phyloP scores from a whole-genome alignment of 2,113 vertebrate genomes.

The Protobothrops flavoviridis region DNA sequence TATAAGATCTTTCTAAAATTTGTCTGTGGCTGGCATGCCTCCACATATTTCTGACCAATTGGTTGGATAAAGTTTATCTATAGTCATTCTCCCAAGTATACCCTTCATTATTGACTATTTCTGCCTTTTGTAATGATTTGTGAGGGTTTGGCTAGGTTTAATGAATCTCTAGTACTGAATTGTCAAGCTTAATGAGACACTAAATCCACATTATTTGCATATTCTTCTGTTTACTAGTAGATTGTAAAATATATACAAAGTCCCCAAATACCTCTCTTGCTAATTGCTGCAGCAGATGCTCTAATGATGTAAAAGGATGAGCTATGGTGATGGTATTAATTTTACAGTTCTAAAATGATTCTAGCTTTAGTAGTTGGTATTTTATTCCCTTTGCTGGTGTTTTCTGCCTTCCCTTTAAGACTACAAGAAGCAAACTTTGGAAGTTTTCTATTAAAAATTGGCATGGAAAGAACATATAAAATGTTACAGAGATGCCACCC shows the following conservation, averaged over 20 bases:
- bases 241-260: constrained; percentile 57
- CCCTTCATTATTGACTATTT: constrained; percentile 35
- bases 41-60: constrained; percentile 25
- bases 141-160: constrained; percentile 44
- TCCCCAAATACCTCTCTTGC: constrained; percentile 57
- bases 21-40: constrained; percentile 44
- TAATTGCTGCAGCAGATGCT: constrained; percentile 58
- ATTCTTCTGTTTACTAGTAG: constrained; percentile 64
- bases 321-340: constrained; percentile 49
- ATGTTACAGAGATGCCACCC: constrained; percentile 51
- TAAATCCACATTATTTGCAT: constrained; percentile 63
- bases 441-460: constrained; percentile 50
- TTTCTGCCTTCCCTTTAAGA: constrained; percentile 30
- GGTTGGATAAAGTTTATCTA: constrained; percentile 18
- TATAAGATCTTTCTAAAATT: constrained; percentile 28
- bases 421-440: constrained; percentile 32
- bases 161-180: constrained; percentile 53
- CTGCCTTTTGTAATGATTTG: constrained; percentile 37
- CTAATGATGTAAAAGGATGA: constrained; percentile 58
- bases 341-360: constrained; percentile 47
- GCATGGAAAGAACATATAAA: constrained; percentile 46
- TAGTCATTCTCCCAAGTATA: not conserved
- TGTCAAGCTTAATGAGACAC: constrained; percentile 57
- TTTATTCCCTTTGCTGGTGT: constrained; percentile 18
- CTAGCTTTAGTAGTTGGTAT: constrained; percentile 36